Base-by-base conservation (phyloP, 2,797 vertebrate genomes). In the Manis crassicaudata region DNA sequence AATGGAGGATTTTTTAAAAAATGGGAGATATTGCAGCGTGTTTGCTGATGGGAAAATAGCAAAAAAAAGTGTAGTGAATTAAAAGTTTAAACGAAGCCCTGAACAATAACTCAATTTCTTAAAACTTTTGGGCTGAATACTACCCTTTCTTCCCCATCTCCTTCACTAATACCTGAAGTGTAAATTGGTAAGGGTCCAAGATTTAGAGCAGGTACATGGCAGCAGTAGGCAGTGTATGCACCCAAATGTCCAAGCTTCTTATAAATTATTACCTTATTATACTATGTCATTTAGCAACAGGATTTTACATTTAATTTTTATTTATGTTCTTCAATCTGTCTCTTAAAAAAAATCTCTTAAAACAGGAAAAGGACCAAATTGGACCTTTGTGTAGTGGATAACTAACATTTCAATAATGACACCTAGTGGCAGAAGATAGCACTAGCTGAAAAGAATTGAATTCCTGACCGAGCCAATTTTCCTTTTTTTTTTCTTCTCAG, bases 401-500 rank as follows among this genome's bases (percentile, higher is more conserved):
- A 79, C 11, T 87, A n/a, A n/a, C 88, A 7, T 80, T 93, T 85
- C 73, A 83, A 92, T 83, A 86, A 95, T 12, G 81, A 82, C 97
- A 96, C 37, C 96, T 94, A 68, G 84, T 95, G 92, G 58, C 29
- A 56, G 3, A 7, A 37, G 65, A 21, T 65, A 25, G 14, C 62
- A 88, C 18, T 56, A 21, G 60, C 56, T 40, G 43, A 58, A 89
- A 86, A 93, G 32, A 72, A 88, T 79, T 32, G n/a, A 72, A 18
- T 58, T 67, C 8, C 23, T 54, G 56, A 73, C 4, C 35, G 52
- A 43, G 27, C 12, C 16, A 6, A 1, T 84, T 86, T 68, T 67
- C 29, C 46, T 5, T 63, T 82, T 72, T 92, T 75, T 6, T 29
- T 56, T 54, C 27, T 46, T 46, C 10, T 90, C 32, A 3, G 40